A percentile compares a stretch with the other conserved stretches of the same genome.
Conservation (phyloP, 2,888 invertebrate species). For the Cecidostiba fungosa region DNA sequence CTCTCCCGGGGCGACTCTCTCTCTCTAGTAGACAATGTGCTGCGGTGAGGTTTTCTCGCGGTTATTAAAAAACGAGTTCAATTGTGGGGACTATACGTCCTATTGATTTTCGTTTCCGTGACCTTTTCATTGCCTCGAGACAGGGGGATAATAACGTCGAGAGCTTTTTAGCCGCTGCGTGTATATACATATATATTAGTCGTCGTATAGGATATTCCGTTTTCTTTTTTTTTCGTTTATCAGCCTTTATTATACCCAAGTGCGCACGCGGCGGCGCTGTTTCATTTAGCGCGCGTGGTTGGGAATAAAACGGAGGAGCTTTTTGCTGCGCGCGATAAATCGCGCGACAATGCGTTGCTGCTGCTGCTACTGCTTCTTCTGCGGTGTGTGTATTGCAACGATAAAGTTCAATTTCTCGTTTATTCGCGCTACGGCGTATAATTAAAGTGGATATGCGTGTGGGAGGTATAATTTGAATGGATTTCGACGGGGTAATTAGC, state of each 20-base stretch:
- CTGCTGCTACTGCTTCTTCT: not conserved
- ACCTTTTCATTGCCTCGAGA: not conserved
- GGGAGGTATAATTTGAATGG: conserved; percentile 30
- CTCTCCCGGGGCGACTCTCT: conserved; percentile 10
- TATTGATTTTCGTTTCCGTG: conserved; percentile 52
- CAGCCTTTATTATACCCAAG: conserved; percentile 31
- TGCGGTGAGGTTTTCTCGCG: not conserved
- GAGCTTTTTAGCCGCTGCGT: conserved; percentile 8
- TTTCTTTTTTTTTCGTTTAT: conserved; percentile 52
- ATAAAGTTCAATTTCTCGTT: conserved; percentile 53
- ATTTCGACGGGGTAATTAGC: conserved; percentile 6
- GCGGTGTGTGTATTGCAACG: conserved; percentile 15
- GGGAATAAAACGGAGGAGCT: conserved; percentile 7
- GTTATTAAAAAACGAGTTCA: conserved; percentile 58
- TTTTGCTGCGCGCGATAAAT: conserved; percentile 18
- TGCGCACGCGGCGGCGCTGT: not conserved
- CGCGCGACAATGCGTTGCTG: not conserved
- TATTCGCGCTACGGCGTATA: conserved; percentile 25
- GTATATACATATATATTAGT: conserved; percentile 29
- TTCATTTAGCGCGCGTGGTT: conserved; percentile 38
- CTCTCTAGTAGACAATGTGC: conserved; percentile 2
- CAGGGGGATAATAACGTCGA: conserved; percentile 39
- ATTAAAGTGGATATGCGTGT: conserved; percentile 20
- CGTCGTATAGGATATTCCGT: not conserved
- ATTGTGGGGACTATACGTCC: conserved; percentile 19